Evolutionary conservation across 2,888 invertebrate species (phyloP).

Genomic region (Carabus problematicus): DNA sequence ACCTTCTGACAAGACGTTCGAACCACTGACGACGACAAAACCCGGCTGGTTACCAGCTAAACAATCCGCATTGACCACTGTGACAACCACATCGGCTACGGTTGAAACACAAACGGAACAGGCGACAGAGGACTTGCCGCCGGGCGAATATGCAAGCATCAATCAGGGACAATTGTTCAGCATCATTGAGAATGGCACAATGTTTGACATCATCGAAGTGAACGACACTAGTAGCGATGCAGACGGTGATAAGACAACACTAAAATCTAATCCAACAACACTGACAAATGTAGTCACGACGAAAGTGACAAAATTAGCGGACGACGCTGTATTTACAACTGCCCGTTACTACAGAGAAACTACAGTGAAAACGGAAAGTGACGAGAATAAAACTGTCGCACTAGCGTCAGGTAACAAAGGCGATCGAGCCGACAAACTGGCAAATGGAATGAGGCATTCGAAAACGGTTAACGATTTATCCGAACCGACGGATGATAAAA

Average conservation of each 20-base stretch:
- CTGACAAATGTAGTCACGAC: slow-evolving; percentile 28
- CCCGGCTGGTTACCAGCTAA: slow-evolving; percentile 19
- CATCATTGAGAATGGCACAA: slow-evolving; percentile 58
- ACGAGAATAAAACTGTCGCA: slow-evolving; percentile 32
- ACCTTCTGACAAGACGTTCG: slow-evolving; percentile 23
- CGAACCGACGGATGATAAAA: slow-evolving; percentile 46
- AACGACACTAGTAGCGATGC: slow-evolving; percentile 52
- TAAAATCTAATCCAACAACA: slow-evolving; percentile 39
- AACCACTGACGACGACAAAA: slow-evolving; percentile 17
- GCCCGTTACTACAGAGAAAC: slow-evolving; percentile 50
- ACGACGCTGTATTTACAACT: slow-evolving; percentile 48
- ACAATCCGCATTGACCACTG: slow-evolving; percentile 41
- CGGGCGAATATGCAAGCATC: slow-evolving; percentile 56
- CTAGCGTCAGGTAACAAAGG: not conserved
- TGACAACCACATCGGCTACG: slow-evolving; percentile 25
- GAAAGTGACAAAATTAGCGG: slow-evolving; percentile 17
- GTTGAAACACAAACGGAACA: slow-evolving; percentile 11
- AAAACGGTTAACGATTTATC: slow-evolving; percentile 47
- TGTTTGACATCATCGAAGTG: slow-evolving; percentile 58
- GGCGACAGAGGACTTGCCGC: slow-evolving; percentile 42
- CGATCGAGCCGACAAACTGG: slow-evolving; percentile 18
- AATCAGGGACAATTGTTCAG: slow-evolving; percentile 59
- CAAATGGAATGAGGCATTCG: slow-evolving; percentile 20
- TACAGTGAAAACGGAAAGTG: slow-evolving; percentile 42
- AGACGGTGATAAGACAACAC: slow-evolving; percentile 48